A percentile compares a stretch with the other conserved stretches of the same genome.
These are phyloP conservation scores for Umimayanthus kanabou DNA, from an alignment of 92 coral and sea anemone species.

Conservation along the genomic window DNA sequence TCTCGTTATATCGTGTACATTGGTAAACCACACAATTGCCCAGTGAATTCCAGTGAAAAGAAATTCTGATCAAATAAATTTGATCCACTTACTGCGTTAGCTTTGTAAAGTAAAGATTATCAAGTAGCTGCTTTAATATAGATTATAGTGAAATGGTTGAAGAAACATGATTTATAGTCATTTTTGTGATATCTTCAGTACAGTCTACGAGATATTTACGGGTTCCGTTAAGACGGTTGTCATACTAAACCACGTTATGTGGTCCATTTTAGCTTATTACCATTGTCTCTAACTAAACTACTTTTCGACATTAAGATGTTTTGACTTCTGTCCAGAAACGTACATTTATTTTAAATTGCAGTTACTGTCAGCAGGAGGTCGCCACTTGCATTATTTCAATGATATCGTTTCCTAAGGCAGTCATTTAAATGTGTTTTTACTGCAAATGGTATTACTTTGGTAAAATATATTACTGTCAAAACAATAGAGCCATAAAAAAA, in stretches of 20 bases:
- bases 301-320: too few relatives aligned
- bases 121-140: not conserved
- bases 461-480: not conserved
- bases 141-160: not conserved
- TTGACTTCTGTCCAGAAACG: too few relatives aligned
- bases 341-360: too few relatives aligned
- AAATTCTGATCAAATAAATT: not conserved
- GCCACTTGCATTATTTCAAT: not conserved
- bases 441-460: not conserved
- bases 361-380: too few relatives aligned
- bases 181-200: not conserved
- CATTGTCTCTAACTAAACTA: too few relatives aligned
- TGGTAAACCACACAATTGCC: constrained; percentile 3
- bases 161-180: not conserved
- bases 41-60: not conserved
- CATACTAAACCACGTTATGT: too few relatives aligned
- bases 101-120: not conserved
- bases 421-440: not conserved
- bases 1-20: not conserved
- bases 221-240: too few relatives aligned
- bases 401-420: not conserved
- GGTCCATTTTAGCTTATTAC: too few relatives aligned
- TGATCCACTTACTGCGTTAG: not conserved
- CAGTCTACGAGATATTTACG: not conserved
- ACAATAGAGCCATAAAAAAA: not conserved